Evolutionary conservation across 2,797 vertebrate genomes (phyloP).

Genomic region (Bufotes viridis): DNA sequence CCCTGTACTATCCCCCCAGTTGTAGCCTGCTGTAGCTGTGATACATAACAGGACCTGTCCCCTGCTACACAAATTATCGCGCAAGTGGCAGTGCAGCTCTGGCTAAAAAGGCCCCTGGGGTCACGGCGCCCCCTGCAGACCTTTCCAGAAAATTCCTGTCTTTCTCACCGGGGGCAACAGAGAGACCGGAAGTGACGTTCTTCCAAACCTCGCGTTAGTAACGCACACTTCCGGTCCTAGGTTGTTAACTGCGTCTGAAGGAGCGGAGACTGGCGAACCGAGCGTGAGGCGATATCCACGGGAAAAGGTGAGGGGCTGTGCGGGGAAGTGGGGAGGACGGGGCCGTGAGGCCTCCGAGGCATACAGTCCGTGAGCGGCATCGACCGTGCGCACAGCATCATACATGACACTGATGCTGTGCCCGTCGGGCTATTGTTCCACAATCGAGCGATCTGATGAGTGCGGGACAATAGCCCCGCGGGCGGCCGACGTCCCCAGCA

Average conservation of each 20-base stretch:
- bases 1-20: too few relatives aligned
- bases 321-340: background rate
- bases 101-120: background rate
- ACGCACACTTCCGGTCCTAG: conserved; percentile 39
- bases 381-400: too few relatives aligned
- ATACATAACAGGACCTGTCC: too few relatives aligned
- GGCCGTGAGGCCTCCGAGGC: too few relatives aligned
- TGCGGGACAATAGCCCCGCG: too few relatives aligned
- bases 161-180: conserved; percentile 24
- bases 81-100: too few relatives aligned
- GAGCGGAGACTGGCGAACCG: background rate
- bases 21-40: too few relatives aligned
- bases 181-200: conserved; percentile 48
- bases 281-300: background rate
- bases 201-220: conserved; percentile 41
- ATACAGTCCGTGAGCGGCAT: too few relatives aligned
- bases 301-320: background rate
- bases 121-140: background rate
- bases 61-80: background rate
- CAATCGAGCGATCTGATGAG: too few relatives aligned
- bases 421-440: too few relatives aligned
- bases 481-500: too few relatives aligned
- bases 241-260: conserved; percentile 40
- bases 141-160: conserved; percentile 34
- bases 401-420: too few relatives aligned